A percentile compares a stretch with the other conserved stretches of the same genome.
Conservation (phyloP, 2,797 vertebrate genomes). For the Lithobates sylvaticus region DNA sequence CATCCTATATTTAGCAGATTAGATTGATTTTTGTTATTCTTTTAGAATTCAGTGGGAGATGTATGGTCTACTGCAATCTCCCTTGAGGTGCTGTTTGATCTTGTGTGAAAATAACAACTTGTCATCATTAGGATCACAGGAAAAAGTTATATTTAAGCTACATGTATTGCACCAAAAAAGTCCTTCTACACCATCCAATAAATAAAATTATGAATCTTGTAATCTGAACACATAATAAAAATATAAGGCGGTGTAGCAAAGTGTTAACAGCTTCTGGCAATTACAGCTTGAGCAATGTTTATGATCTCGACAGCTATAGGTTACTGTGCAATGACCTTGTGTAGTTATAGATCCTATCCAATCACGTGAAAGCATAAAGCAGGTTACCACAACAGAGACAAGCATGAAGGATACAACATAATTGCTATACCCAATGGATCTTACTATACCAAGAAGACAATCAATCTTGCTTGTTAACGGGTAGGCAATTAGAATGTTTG, state of each 20-base stretch:
- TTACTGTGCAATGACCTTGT: slow-evolving; percentile 45
- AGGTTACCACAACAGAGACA: slow-evolving; percentile 23
- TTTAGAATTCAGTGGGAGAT: slow-evolving; percentile 38
- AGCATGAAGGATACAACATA: slow-evolving; percentile 42
- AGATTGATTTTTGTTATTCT: slow-evolving; percentile 57
- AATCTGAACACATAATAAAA: neutral
- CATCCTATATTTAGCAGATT: slow-evolving; percentile 55
- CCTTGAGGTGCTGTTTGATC: slow-evolving; percentile 56
- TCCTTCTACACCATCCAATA: neutral
- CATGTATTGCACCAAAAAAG: neutral
- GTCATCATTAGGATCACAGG: slow-evolving; percentile 41
- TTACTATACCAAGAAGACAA: slow-evolving; percentile 37
- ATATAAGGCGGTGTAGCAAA: neutral
- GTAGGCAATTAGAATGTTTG: slow-evolving; percentile 45
- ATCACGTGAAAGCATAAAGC: slow-evolving; percentile 9
- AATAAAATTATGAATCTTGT: slow-evolving; percentile 2
- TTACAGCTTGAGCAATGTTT: neutral
- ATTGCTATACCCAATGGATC: slow-evolving; percentile 60
- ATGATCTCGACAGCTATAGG: slow-evolving; percentile 10
- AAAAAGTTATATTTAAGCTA: slow-evolving; percentile 6
- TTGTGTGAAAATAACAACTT: slow-evolving; percentile 47
- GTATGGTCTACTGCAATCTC: slow-evolving; percentile 44
- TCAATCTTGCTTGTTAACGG: slow-evolving; percentile 59
- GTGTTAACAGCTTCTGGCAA: neutral
- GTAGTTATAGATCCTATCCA: slow-evolving; percentile 8